A percentile compares a stretch with the other conserved stretches of the same genome.
phyloP scores from a whole-genome alignment of 2,797 vertebrate genomes.

The Fistularia commersonii region DNA sequence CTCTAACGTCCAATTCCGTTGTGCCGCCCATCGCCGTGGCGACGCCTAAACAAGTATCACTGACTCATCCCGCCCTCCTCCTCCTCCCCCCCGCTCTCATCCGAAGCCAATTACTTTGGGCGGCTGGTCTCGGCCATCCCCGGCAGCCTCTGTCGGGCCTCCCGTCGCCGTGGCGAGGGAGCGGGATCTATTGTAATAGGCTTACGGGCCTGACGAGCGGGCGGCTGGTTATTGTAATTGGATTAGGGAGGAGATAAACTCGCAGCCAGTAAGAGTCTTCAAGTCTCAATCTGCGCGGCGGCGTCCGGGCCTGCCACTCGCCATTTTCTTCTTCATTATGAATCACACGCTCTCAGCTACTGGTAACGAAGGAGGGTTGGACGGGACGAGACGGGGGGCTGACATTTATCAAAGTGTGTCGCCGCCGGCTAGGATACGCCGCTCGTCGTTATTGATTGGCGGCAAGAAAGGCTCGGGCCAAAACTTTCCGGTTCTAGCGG shows the following conservation, averaged over 20 bases:
- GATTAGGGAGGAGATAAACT: slow-evolving; percentile 62
- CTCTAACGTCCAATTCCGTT: too few species aligned
- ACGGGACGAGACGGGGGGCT: too few species aligned
- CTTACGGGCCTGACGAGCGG: slow-evolving; percentile 57
- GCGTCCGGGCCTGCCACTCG: slow-evolving; percentile 10
- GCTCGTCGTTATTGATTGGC: too few species aligned
- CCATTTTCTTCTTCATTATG: slow-evolving; percentile 3
- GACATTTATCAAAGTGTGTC: too few species aligned
- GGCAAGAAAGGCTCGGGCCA: too few species aligned
- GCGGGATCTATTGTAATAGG: slow-evolving; percentile 57
- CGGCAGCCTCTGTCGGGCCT: not conserved
- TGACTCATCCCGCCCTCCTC: slow-evolving; percentile 16
- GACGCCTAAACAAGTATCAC: too few species aligned
- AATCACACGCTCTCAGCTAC: not conserved
- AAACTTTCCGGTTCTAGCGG: too few species aligned
- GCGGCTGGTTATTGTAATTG: slow-evolving; percentile 62
- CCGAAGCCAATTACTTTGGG: slow-evolving; percentile 33
- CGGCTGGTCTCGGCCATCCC: slow-evolving; percentile 9
- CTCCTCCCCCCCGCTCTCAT: slow-evolving; percentile 6
- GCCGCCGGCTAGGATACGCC: too few species aligned
- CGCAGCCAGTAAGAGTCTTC: slow-evolving; percentile 57
- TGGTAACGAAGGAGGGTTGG: not conserved
- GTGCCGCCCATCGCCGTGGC: too few species aligned
- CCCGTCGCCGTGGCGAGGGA: slow-evolving; percentile 32
- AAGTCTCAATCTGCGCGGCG: slow-evolving; percentile 43